Conservation (phyloP, 2,797 vertebrate species). For the Dendrocincla tyrannina region DNA sequence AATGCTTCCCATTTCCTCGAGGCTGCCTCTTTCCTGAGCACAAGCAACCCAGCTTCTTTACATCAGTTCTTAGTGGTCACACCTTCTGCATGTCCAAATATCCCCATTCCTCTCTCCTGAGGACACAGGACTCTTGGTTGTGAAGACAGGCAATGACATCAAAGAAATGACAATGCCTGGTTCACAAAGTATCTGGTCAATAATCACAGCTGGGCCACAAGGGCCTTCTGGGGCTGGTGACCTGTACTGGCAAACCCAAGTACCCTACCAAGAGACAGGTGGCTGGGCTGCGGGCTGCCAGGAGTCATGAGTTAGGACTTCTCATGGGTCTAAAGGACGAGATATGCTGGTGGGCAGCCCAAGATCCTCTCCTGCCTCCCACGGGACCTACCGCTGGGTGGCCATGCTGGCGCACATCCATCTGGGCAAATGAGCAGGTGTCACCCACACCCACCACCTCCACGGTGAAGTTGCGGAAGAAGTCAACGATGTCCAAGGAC, state of each 20-base stretch:
- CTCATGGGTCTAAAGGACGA: neutral
- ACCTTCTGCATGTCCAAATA: neutral
- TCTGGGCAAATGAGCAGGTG: conserved; percentile 98
- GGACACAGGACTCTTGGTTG: neutral
- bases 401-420: conserved; percentile 97
- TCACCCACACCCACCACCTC: conserved; percentile 96
- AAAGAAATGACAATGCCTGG: neutral
- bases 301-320: neutral
- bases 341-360: neutral
- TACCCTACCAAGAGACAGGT: neutral
- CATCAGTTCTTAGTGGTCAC: neutral
- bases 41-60: neutral
- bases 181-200: neutral
- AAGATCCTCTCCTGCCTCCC: neutral
- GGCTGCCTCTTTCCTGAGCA: neutral
- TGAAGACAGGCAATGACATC: neutral
- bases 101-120: neutral
- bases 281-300: neutral
- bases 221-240: neutral
- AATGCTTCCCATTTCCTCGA: neutral
- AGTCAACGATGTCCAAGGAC: conserved; percentile 97
- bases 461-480: conserved; percentile 97
- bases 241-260: neutral
- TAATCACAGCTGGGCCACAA: neutral
- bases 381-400: conserved; percentile 79